Conservation (phyloP, 2,888 invertebrate genomes). For the Aphodius sticticus region DNA sequence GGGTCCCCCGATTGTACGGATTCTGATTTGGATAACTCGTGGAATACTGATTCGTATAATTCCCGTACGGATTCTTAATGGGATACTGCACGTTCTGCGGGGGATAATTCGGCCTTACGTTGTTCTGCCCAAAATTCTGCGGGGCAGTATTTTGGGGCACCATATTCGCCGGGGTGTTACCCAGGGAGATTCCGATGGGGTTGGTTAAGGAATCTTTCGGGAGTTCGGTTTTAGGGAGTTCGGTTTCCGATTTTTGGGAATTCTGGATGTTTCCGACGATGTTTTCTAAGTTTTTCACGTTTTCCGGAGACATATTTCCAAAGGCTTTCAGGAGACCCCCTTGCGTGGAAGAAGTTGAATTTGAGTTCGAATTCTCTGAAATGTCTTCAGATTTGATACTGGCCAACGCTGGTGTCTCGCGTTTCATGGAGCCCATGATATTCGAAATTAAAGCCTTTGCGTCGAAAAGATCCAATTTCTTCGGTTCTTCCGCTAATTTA, state of each 20-base stretch:
- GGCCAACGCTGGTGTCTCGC: conserved; percentile 16
- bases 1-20: conserved; percentile 27
- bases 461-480: conserved; percentile 62
- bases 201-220: conserved; percentile 16
- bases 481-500: conserved; percentile 50
- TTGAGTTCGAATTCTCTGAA: conserved; percentile 5
- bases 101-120: neutral
- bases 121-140: neutral
- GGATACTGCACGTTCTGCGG: conserved; percentile 36
- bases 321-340: conserved; percentile 27
- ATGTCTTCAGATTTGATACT: neutral
- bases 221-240: neutral
- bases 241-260: conserved; percentile 6
- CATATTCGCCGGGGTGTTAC: neutral
- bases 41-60: conserved; percentile 18
- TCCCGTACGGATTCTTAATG: conserved; percentile 31
- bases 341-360: conserved; percentile 5
- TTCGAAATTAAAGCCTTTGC: conserved; percentile 71
- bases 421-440: conserved; percentile 62
- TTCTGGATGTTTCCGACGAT: conserved; percentile 32
- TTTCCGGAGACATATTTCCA: conserved; percentile 28
- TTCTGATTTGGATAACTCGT: conserved; percentile 27
- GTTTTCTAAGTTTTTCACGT: conserved; percentile 30
- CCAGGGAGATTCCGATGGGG: conserved; percentile 17
- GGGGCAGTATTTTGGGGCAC: neutral